Evolutionary conservation across 2,113 vertebrate species (phyloP).

Genomic region (Plotosus lineatus): DNA sequence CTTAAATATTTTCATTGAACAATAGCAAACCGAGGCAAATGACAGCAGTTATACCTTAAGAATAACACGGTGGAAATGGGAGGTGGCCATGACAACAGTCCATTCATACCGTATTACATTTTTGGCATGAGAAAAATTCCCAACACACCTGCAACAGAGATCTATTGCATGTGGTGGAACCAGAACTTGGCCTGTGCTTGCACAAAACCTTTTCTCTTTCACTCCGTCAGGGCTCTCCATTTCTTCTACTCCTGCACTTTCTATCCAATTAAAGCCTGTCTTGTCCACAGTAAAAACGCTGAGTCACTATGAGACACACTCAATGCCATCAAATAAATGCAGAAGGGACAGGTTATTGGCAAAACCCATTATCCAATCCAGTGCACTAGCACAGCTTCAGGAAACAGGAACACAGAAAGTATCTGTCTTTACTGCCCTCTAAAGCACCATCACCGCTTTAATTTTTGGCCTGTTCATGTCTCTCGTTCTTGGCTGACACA

Average conservation of each 20-base stretch:
- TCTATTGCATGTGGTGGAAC: conserved; percentile 23
- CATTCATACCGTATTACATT: conserved; percentile 20
- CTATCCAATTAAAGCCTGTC: conserved; percentile 40
- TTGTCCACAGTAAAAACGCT: conserved; percentile 44
- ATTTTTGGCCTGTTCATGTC: not conserved
- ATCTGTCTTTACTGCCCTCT: conserved; percentile 7
- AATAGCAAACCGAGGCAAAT: not conserved
- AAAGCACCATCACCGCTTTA: not conserved
- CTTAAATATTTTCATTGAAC: not conserved
- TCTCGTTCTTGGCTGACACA: conserved; percentile 56
- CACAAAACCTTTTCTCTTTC: conserved; percentile 29
- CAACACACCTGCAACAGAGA: conserved; percentile 33
- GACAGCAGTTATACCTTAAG: conserved; percentile 8
- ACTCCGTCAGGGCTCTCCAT: conserved; percentile 23
- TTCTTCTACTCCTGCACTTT: conserved; percentile 34
- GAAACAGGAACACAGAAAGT: conserved; percentile 20
- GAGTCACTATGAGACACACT: conserved; percentile 44
- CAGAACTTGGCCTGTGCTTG: conserved; percentile 25
- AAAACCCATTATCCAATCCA: conserved; percentile 31
- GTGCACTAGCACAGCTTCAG: conserved; percentile 32
- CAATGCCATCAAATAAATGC: conserved; percentile 28
- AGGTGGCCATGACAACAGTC: conserved; percentile 18
- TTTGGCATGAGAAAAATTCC: conserved; percentile 29
- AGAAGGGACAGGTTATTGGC: conserved; percentile 43
- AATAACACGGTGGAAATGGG: conserved; percentile 1